phyloP scores from a whole-genome alignment of 2,888 invertebrate genomes.

The Trichacis sp. region DNA sequence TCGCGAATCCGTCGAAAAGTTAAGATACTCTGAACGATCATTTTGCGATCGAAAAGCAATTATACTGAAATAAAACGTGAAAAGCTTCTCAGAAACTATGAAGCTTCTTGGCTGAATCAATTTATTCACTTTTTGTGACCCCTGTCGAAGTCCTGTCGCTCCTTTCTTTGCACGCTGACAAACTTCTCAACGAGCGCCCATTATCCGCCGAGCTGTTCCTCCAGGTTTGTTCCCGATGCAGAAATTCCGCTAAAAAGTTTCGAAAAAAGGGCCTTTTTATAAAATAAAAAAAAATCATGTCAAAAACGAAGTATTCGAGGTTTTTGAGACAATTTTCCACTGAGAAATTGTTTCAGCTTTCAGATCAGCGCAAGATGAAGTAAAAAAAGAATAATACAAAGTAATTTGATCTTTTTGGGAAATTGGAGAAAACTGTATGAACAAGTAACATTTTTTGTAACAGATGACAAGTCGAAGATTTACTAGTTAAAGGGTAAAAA shows the following conservation, averaged over 20 bases:
- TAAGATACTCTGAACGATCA: not conserved
- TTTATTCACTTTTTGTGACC: constrained; percentile 5
- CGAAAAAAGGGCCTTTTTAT: no score
- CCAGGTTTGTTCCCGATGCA: not conserved
- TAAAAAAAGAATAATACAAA: no score
- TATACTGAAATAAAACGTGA: not conserved
- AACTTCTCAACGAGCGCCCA: constrained; percentile 20
- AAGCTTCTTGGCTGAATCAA: not conserved
- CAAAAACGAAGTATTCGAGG: no score
- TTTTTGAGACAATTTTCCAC: no score
- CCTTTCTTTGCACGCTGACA: constrained; percentile 13
- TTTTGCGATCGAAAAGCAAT: not conserved
- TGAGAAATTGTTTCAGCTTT: no score
- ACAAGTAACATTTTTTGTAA: no score
- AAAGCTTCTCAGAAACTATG: not conserved
- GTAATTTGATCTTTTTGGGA: no score
- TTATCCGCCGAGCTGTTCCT: constrained; percentile 19
- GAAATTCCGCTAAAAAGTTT: not conserved
- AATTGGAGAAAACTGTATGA: no score
- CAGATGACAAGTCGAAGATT: no score
- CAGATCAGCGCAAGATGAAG: no score
- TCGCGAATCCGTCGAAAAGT: not conserved
- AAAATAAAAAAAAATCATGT: no score
- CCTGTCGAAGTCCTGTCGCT: not conserved
- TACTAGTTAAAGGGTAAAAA: no score